A percentile compares a stretch with the other conserved stretches of the same genome.
phyloP scores from a whole-genome alignment of 2,113 vertebrate genomes.

The Cephalophus harveyi region DNA sequence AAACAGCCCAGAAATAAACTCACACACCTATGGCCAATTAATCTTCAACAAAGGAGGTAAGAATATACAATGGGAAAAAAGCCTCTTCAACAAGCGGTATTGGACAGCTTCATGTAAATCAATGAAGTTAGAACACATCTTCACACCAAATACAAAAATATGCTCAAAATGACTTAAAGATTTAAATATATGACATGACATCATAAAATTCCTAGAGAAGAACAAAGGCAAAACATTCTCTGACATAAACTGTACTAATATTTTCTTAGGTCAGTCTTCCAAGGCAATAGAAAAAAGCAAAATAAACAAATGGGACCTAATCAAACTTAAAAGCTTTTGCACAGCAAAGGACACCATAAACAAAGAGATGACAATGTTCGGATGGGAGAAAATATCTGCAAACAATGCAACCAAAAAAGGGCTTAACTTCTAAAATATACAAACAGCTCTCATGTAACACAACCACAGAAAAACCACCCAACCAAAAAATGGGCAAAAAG shows the following conservation, averaged over 20 bases:
- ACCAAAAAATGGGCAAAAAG: neutral
- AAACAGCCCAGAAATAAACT: neutral
- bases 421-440: neutral
- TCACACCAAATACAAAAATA: neutral
- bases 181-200: neutral
- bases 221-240: neutral
- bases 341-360: neutral
- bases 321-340: neutral
- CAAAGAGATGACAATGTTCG: neutral
- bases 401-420: neutral
- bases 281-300: neutral
- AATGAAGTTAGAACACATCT: neutral
- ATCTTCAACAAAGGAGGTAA: neutral
- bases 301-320: neutral
- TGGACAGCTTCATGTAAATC: neutral
- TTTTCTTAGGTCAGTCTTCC: neutral
- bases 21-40: neutral
- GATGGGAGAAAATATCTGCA: neutral
- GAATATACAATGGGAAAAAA: neutral
- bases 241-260: neutral
- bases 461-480: neutral
- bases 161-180: neutral
- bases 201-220: neutral
- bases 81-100: neutral
- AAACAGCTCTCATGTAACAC: neutral